These are phyloP conservation scores for Leptinotarsa texana DNA, from an alignment of 1,140 invertebrate genomes.

Conservation along the genomic window DNA sequence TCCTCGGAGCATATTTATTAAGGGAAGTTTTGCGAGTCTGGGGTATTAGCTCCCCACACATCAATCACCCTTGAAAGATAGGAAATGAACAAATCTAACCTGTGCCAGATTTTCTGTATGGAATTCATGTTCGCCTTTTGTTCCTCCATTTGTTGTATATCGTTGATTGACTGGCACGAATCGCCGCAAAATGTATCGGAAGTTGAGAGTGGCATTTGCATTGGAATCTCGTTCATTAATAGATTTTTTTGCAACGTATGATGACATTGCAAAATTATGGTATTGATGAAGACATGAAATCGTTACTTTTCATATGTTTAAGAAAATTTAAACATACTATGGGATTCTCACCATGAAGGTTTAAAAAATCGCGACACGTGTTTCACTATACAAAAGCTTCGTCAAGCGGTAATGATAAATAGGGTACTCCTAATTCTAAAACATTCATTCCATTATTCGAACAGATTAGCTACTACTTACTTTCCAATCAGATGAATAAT, in stretches of 20 bases:
- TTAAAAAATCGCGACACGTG: too few relatives aligned
- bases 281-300: too few relatives aligned
- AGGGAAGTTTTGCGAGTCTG: slow-evolving; percentile 19
- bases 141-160: slow-evolving; percentile 38
- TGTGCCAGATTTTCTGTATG: slow-evolving; percentile 42
- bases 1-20: slow-evolving; percentile 19
- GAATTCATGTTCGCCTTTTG: slow-evolving; percentile 45
- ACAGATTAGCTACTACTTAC: too few relatives aligned
- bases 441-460: too few relatives aligned
- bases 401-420: too few relatives aligned
- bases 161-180: slow-evolving; percentile 50
- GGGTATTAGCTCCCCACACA: slow-evolving; percentile 44
- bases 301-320: too few relatives aligned
- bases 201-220: neutral
- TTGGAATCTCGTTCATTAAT: neutral
- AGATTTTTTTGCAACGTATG: neutral
- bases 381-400: too few relatives aligned
- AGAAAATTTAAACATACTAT: too few relatives aligned
- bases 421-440: too few relatives aligned
- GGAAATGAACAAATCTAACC: slow-evolving; percentile 51
- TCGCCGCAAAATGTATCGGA: neutral
- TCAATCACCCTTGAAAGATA: slow-evolving; percentile 53
- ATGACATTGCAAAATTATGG: too few relatives aligned
- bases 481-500: too few relatives aligned
- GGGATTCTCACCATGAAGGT: too few relatives aligned